A percentile compares a stretch with the other conserved stretches of the same genome.
These are phyloP conservation scores for Podiceps cristatus DNA, from an alignment of 2,113 vertebrate species.

Conservation along the genomic window DNA sequence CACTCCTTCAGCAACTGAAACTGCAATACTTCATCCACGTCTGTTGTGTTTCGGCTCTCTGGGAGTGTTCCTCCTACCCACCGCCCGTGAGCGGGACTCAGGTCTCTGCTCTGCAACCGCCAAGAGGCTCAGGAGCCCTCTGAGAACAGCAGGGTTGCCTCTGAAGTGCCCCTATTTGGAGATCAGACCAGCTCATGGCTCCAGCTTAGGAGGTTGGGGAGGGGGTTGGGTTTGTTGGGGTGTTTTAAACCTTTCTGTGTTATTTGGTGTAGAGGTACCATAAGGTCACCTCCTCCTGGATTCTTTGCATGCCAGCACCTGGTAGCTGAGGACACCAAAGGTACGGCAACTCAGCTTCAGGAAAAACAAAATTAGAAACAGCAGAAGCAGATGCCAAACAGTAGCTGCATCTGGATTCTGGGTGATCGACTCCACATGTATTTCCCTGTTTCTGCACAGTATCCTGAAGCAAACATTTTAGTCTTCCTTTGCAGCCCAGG, in stretches of 20 bases:
- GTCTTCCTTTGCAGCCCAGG: not conserved
- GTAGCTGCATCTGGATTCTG: constrained; percentile 67
- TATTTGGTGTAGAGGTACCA: not conserved
- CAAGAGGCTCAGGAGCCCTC: not conserved
- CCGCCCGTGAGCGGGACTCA: not conserved
- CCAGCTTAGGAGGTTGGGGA: not conserved
- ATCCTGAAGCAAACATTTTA: not conserved
- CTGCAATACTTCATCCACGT: not conserved
- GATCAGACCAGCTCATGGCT: not conserved
- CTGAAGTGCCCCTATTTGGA: not conserved
- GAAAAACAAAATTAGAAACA: constrained; percentile 53
- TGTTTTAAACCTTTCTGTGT: not conserved
- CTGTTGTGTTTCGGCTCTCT: not conserved
- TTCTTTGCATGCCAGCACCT: not conserved
- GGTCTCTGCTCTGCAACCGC: not conserved
- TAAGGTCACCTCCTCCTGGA: not conserved
- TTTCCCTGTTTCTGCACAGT: constrained; percentile 2
- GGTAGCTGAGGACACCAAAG: not conserved
- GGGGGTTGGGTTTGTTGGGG: fast-evolving
- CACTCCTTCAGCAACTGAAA: not conserved
- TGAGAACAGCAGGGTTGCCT: not conserved
- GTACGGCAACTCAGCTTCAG: not conserved
- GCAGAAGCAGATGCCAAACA: constrained; percentile 60
- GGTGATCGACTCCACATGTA: constrained; percentile 66
- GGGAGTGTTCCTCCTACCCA: not conserved